Base-by-base conservation (phyloP, 2,888 invertebrate species). In the Parnassius apollo region DNA sequence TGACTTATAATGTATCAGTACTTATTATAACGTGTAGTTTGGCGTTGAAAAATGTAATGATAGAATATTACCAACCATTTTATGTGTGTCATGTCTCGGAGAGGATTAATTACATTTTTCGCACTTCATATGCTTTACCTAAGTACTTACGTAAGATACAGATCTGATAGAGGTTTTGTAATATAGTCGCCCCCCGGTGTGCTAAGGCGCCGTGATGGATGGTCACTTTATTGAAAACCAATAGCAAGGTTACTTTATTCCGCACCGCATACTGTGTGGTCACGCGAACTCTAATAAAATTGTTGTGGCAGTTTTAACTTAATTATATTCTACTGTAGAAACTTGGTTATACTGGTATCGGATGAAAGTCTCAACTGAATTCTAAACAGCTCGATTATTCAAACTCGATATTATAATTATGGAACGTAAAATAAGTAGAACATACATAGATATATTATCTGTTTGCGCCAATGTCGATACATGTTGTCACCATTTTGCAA, bases 141-240 rank as follows among this genome's bases (percentile, higher is more conserved):
- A 13, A 13, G 25, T n/a, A 46, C 46, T 46, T n/a, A 13, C 9
- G 7, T 49, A 18, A 60, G 64, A 57, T 73, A 73, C 71, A 71
- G 70, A 77, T 74, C 83, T 85, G 86, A 88, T 83, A 83, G 82
- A 84, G 88, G 86, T 84, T 86, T 83, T 90, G 88, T 90, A 90
- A 91, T 91, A 91, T 86, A 89, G 83, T 81, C 82, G 83, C 81
- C 89, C 87, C 91, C 91, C 68, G 82, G 68, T 65, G 91, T 68
- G 88, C 75, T 81, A 82, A 86, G 87, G 83, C 89, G 78, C 70
- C 80, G 80, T 91, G 91, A 91, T 91, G 80, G 88, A 91, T 86
- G 85, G 83, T 80, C 85, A 82, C 81, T 85, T 81, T 91, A 91
- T 91, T 90, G 89, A 88, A 86, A 88, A 85, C 80, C 88, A 82